Evolutionary conservation across 2,888 invertebrate species (phyloP), one percentile per base, ranked within the genome.

Genomic region (Drosophila siamana): DNA sequence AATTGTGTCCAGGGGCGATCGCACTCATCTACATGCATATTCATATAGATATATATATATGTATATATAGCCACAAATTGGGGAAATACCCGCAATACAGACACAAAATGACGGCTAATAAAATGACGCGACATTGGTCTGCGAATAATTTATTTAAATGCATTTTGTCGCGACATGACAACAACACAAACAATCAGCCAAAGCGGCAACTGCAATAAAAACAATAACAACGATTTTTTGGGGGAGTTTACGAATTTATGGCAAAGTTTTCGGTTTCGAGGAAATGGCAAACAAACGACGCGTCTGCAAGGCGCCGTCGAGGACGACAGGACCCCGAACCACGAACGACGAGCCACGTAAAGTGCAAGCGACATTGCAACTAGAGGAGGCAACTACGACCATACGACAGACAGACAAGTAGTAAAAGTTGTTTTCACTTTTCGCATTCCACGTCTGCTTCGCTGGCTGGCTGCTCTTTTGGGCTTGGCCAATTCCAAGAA

Each of bases 81-180:
- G 57, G 69, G 62, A 65, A 71, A 68, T 54, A 57, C 74, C 48
- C 40, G 50, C 19, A 59, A 54, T 11, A 28, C 22, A 8, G n/a
- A 7, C 22, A 38, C 7, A 13, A 38, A 33, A n/a, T n/a, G 33
- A 33, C 30, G 57, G 81, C 84, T 81, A 88, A 88, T 86, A 86
- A 86, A 86, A 67, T 84, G 90, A 86, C 91, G 90, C 91, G 90
- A 82, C 91, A 83, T 77, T 76, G 80, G 88, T 83, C 85, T 80
- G 70, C 60, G 87, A 74, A 87, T 89, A 88, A 91, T 89, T 91
- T 91, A 91, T 91, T 90, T 91, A 90, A 90, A 91, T 90, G 91
- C 90, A 88, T 90, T 90, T 90, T 83, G 90, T 86, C 91, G 90
- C 90, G 91, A 91, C 90, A 83, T 50, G 68, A 56, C 78, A 75